Conservation (phyloP, 2,888 invertebrate genomes). For the Heteromyza rotundicornis region DNA sequence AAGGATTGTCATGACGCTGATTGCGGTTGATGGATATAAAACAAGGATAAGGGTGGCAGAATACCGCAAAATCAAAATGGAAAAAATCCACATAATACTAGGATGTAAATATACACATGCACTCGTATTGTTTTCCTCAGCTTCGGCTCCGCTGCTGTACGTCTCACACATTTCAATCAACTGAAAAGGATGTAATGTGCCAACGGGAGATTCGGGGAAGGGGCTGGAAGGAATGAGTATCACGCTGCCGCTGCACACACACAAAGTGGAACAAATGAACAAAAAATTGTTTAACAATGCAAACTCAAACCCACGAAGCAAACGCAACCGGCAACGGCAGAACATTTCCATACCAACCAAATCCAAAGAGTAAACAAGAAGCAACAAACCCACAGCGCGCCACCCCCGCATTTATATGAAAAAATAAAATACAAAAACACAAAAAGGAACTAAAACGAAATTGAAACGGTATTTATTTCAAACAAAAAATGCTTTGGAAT, state of each 20-base stretch:
- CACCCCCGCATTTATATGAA: slow-evolving; percentile 3
- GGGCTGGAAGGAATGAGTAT: not conserved
- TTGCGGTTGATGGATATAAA: slow-evolving; percentile 19
- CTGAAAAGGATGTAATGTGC: not conserved
- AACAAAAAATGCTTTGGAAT: slow-evolving; percentile 25
- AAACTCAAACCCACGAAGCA: slow-evolving; percentile 21
- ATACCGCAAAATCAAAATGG: not conserved
- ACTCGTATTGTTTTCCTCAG: slow-evolving; percentile 13
- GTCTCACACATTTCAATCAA: slow-evolving; percentile 27
- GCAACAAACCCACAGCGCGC: not conserved
- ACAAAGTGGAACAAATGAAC: slow-evolving; percentile 49
- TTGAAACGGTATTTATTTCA: slow-evolving; percentile 46
- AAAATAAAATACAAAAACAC: not conserved
- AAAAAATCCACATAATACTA: not conserved
- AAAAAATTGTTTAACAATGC: slow-evolving; percentile 30
- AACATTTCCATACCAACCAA: slow-evolving; percentile 41
- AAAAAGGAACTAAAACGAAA: slow-evolving; percentile 22
- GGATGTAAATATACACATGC: slow-evolving; percentile 14
- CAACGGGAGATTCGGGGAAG: slow-evolving; percentile 3
- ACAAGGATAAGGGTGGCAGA: slow-evolving; percentile 8
- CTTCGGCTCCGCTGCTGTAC: not conserved
- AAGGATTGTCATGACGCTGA: slow-evolving; percentile 20
- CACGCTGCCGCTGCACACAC: slow-evolving; percentile 45
- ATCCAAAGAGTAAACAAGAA: slow-evolving; percentile 53
- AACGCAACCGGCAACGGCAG: slow-evolving; percentile 2